Evolutionary conservation across 1,140 invertebrate genomes (phyloP), one percentile per base, ranked within the genome.

Genomic region (Cherax quadricarinatus): DNA sequence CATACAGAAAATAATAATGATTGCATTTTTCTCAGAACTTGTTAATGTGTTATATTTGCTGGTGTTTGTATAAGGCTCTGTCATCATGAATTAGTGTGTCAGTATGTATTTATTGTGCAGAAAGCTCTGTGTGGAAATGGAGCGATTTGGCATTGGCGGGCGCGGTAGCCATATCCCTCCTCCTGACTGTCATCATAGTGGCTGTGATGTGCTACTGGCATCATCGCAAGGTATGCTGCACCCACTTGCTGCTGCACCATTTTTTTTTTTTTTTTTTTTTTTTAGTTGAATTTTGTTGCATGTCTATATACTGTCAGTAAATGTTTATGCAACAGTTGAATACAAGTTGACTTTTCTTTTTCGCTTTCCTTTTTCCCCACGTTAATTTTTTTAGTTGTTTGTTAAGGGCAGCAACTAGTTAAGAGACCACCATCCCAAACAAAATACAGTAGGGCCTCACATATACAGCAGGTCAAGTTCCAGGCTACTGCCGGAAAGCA

Each of bases 181-280:
- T 89, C 12, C 80, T 89, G 16, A 89, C 80, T 24, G 80, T 83
- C 24, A 53, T 89, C 41, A 79, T 89, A 5, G 88, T 89, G 30
- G 79, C 88, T 66, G n/a, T 89, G 30, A 66, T 89, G 70, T 89
- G 88, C 48, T 89, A 89, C 80, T 89, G 88, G 79, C 88, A 89
- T 12, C 88, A 89, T 18, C 88, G 80, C 30, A 89, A 82, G 88
- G 88, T 89, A 80, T 18, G 62, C 5, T 21, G 2, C 21, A 6
- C 4, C 14, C 12, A n/a, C 12, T 66, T 66, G 21, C 18, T 18
- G 5, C 5, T 66, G 62, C 62, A 18, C 16, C 62, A 21, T 66
- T 21, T 66, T 66, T 66, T 9, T 57, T 6, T 57, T 57, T 57
- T 6, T 9, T 9, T 57, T 57, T 57, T 57, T 41, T 41, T 41